A percentile compares a stretch with the other conserved stretches of the same genome.
These are phyloP conservation scores for Amyelois transitella DNA, from an alignment of 1,140 invertebrate genomes.

Conservation along the genomic window DNA sequence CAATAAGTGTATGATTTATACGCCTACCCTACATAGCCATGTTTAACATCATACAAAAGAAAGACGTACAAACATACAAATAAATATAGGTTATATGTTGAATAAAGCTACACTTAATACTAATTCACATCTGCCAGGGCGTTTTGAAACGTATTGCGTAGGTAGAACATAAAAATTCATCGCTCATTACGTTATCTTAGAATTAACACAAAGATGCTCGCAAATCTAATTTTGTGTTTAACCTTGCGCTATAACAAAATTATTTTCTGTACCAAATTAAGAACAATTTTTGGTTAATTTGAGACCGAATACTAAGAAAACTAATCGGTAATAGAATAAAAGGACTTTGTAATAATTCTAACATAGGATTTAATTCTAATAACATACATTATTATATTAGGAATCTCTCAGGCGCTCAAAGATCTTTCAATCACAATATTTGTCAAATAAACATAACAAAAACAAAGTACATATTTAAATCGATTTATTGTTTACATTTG, in stretches of 20 bases:
- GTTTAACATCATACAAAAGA: conserved; percentile 9
- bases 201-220: not conserved
- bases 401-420: conserved; percentile 4
- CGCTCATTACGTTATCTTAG: not conserved
- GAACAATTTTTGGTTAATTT: not conserved
- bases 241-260: no score
- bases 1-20: not conserved
- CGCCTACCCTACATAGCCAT: not conserved
- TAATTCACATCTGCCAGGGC: not conserved
- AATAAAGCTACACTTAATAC: not conserved
- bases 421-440: conserved; percentile 16
- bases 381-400: no score
- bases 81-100: not conserved
- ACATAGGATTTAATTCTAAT: no score
- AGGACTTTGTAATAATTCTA: not conserved
- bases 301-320: no score
- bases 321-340: no score
- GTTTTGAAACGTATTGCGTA: not conserved
- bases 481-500: not conserved
- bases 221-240: not conserved
- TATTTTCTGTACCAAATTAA: not conserved
- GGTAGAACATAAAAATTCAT: not conserved
- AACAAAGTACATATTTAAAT: not conserved
- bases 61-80: conserved; percentile 9
- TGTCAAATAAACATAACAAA: conserved; percentile 4